Conservation (phyloP, 2,797 vertebrate species). For the Myripristis murdjan region DNA sequence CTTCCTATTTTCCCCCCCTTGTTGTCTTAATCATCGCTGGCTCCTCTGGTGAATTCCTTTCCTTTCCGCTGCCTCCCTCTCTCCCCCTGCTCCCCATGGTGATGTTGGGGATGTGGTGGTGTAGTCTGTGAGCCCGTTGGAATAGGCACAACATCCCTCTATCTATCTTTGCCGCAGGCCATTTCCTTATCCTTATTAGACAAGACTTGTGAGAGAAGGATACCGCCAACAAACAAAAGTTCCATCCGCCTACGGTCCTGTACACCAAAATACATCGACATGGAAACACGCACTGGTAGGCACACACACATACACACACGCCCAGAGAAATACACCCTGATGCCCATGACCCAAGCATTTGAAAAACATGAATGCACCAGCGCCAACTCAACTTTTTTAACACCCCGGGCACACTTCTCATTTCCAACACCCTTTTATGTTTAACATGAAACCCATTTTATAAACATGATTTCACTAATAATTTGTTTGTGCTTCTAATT, state of each 20-base stretch:
- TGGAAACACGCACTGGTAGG: constrained; percentile 17
- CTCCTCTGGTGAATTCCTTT: constrained; percentile 32
- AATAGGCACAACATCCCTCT: constrained; percentile 62
- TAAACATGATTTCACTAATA: constrained; percentile 38
- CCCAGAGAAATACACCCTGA: neutral
- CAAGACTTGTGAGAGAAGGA: constrained; percentile 63
- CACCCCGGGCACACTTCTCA: constrained; percentile 27
- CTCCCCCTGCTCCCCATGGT: constrained; percentile 25
- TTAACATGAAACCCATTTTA: constrained; percentile 36
- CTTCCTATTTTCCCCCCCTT: constrained; percentile 34
- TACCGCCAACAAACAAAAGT: constrained; percentile 67
- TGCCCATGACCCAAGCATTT: constrained; percentile 23
- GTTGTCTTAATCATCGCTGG: constrained; percentile 59
- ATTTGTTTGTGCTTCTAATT: constrained; percentile 33
- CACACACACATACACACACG: neutral
- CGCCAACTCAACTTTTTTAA: constrained; percentile 47
- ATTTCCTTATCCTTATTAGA: constrained; percentile 74
- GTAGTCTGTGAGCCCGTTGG: constrained; percentile 47
- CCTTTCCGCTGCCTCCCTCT: constrained; percentile 4
- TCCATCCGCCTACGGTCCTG: constrained; percentile 62
- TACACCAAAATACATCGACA: constrained; percentile 49
- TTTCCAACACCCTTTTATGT: constrained; percentile 21
- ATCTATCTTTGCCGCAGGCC: constrained; percentile 62
- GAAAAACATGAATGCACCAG: constrained; percentile 24
- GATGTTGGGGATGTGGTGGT: constrained; percentile 59